These are phyloP conservation scores for Sus scrofa DNA, from an alignment of 2,113 vertebrate species.

Conservation along the genomic window T2T-Sscrofa CM000826.6:155240501-155241000, in stretches of 20 bases:
- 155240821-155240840: too few species aligned
- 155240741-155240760: neutral
- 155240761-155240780: accelerated
- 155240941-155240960: too few species aligned
- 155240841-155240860: too few species aligned
- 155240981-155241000: too few species aligned
- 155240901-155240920: too few species aligned
- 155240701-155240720: neutral
- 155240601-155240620: neutral
- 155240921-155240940: too few species aligned
- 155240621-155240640: neutral
- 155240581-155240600: accelerated
- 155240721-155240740: accelerated
- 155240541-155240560: accelerated
- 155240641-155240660: neutral
- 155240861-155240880: too few species aligned
- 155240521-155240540: too few species aligned
- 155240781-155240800: accelerated
- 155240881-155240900: too few species aligned
- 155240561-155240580: accelerated
- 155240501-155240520: accelerated
- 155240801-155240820: too few species aligned
- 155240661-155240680: neutral
- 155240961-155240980: too few species aligned
- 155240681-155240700: neutral